phyloP scores from a whole-genome alignment of 2,888 invertebrate genomes.

The Sarcophaga caerulescens region DNA sequence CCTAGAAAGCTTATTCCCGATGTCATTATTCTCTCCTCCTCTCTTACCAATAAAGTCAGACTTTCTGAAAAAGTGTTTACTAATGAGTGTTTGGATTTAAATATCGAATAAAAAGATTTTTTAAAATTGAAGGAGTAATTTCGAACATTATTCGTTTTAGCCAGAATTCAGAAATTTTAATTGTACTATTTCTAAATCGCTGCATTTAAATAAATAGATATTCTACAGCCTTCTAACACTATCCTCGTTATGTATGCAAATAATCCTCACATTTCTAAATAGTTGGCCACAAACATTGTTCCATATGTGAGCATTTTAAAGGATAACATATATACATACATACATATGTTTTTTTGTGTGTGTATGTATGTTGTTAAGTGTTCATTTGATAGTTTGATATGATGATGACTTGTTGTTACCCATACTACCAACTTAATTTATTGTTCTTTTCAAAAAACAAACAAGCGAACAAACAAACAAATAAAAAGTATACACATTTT shows the following conservation, averaged over 20 bases:
- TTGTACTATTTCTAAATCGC: not conserved
- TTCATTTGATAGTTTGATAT: constrained; percentile 6
- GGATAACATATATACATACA: not conserved
- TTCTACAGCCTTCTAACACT: no score
- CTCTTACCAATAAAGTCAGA: no score
- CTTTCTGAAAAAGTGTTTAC: no score
- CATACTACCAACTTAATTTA: not conserved
- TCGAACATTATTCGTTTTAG: no score
- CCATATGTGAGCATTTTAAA: not conserved
- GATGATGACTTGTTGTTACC: constrained; percentile 18
- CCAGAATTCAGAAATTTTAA: not conserved
- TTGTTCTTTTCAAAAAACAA: not conserved
- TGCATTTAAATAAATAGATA: not conserved
- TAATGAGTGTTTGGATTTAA: no score
- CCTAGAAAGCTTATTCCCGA: no score
- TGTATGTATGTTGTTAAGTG: not conserved
- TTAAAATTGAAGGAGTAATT: no score
- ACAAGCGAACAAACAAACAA: not conserved
- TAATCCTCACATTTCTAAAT: not conserved
- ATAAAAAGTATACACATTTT: not conserved
- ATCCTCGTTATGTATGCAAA: not conserved
- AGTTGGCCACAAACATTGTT: not conserved
- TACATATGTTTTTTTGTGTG: not conserved
- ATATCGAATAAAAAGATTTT: no score
- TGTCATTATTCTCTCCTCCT: no score